Base-by-base conservation (phyloP, 1,140 invertebrate genomes). In the Monomorium pharaonis region DNA sequence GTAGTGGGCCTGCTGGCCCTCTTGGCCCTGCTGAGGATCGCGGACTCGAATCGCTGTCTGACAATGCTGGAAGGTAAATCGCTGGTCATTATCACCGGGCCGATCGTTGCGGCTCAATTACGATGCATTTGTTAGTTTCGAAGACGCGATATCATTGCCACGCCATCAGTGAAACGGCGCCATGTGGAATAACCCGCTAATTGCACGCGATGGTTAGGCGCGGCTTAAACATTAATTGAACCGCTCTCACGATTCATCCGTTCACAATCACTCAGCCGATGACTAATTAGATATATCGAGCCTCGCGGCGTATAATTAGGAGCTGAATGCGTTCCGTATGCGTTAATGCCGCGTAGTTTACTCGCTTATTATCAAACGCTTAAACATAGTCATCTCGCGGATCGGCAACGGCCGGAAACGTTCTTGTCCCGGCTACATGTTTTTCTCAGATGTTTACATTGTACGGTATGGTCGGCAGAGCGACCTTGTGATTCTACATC, bases 11-110 rank as follows among this genome's bases (percentile, higher is more conserved):
- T 92, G 56, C 37, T 94, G 86, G 81, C 93, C 74, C 63, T 93
- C 3, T 10, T 83, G 63, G 62, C 78, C 63, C 16, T 77, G 75
- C 51, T 92, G 18, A 88, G 85, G 49, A 62, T 87, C 54, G 84
- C 75, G 0, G 72, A 86, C 65, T 89, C 92, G 37, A 92, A 92
- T 78, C 90, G 86, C 33, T 94, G 93, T 76, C 86, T 94, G 3
- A 93, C 92, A 10, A 93, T 77, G 88, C 54, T 89, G 33, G 88
- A 93, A 90, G 93, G 93, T 93, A 90, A 67, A 76, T 33, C 62
- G 16, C 56, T 14, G 62, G 12, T 72, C 27, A 63, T 81, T 86
- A 70, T 81, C 62, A 33, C 21, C 63, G 24, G 51, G 3, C 14
- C 16, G 51, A 80, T 86, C 63, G 30, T 60, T 37, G 21, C 58